Base-by-base conservation (phyloP, 2,888 invertebrate genomes). In the Orthosia incerta region DNA sequence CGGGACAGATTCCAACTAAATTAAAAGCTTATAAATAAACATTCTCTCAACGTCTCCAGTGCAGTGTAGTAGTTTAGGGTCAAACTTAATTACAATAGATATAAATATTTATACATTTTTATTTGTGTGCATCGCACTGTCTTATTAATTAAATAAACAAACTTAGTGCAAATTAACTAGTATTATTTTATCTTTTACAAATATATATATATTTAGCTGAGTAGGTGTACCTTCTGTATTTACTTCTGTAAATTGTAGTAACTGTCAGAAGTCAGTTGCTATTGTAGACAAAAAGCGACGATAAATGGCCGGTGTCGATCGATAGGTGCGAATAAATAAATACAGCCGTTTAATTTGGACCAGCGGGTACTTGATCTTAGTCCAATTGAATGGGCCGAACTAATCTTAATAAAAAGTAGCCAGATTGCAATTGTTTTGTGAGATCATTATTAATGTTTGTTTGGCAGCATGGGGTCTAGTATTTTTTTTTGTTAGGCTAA, bases 231-330 rank as follows among this genome's bases (percentile, higher is more conserved):
- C 60, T 83, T 67, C 70, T 61, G 60, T 45, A 46, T 31, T 55
- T 45, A 69, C 18, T 12, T 23, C 55, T 15, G 2, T 16, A 20
- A 20, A 45, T 11, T 23, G 15, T 39, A 20, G 13, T 60, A n/a
- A n/a, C 45, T 64, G 57, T 67, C 60, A 68, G 80, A 71, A 66
- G 76, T 60, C 62, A 55, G 70, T 80, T 66, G 79, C 80, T 77
- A 65, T 63, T 70, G 76, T 76, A 70, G 75, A 79, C 79, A 84
- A 84, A 82, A 77, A 86, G 59, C 55, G 15, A 72, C 75, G 77
- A 80, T 68, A 76, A 87, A 86, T 87, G 68, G 80, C 74, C 55
- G 67, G 68, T 71, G 82, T 80, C 82, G 64, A 67, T 68, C 63
- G 82, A 73, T 77, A 71, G 64, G 64, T 74, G 71, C 57, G 55